Percentiles rank a stretch among this genome's conserved stretches.
These are phyloP conservation scores for Poecile atricapillus DNA, from an alignment of 2,113 vertebrate genomes.

Conservation along the genomic window DNA sequence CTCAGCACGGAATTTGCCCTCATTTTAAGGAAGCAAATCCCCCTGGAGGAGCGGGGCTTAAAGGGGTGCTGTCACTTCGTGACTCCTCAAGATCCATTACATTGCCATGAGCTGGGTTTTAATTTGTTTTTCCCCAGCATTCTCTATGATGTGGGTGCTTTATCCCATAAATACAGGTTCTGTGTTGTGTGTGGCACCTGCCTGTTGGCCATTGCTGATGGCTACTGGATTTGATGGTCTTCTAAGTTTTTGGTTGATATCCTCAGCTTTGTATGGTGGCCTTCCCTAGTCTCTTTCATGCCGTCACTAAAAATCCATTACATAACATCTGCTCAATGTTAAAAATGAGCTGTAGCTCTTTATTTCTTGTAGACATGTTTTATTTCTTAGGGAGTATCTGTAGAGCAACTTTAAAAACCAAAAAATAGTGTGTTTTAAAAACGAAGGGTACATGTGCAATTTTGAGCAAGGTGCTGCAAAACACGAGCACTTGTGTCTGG, in stretches of 20 bases:
- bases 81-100: fast-evolving
- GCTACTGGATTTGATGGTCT: fast-evolving
- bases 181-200: not conserved
- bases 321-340: not conserved
- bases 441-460: fast-evolving
- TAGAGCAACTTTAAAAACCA: not conserved
- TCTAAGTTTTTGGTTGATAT: not conserved
- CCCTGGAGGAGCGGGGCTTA: fast-evolving
- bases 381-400: fast-evolving
- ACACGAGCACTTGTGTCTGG: fast-evolving
- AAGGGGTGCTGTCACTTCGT: fast-evolving
- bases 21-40: fast-evolving
- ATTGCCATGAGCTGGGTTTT: fast-evolving
- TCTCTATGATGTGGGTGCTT: not conserved
- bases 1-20: fast-evolving
- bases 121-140: fast-evolving
- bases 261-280: not conserved
- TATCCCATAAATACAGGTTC: not conserved
- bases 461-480: not conserved
- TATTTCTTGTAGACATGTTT: not conserved
- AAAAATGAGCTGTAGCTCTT: not conserved
- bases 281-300: not conserved
- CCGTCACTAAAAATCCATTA: not conserved
- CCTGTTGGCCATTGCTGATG: fast-evolving
- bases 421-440: not conserved